Evolutionary conservation across 2,797 vertebrate genomes (phyloP), one percentile per base, ranked within the genome.

Genomic region (Mus caroli): DNA sequence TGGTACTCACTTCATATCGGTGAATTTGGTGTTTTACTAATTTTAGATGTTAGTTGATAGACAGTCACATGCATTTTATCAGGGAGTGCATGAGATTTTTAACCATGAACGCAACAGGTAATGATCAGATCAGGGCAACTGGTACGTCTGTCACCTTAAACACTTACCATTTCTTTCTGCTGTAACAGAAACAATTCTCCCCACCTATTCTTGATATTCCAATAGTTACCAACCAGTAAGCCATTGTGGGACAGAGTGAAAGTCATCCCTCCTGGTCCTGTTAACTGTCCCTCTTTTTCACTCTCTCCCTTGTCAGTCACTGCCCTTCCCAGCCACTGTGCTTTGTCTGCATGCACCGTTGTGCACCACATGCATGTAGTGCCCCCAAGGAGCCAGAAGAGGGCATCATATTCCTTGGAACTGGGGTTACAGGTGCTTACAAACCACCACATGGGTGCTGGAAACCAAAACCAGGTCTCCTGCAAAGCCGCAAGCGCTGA

Each of bases 11-110:
- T 56, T 83, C 75, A 73, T 37, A n/a, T 15, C 19, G 37, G n/a
- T 62, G 71, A 54, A 86, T 64, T 88, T 80, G 40, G 40, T 79
- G 24, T 86, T 71, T 87, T 84, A 58, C 91, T 50, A 77, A 60
- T n/a, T 86, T n/a, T 31, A 43, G 34, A 37, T 86, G 62, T 69
- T 69, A 52, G n/a, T 4, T n/a, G 62, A 24, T 69, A 78, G 40
- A 86, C 31, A n/a, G 20, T 24, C 58, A 31, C 3, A 2, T 20
- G 34, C 34, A 86, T 69, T 37, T 69, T 86, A 50, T 15, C 46
- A 19, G 20, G 24, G 46, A 26, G 28, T 86, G 13, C 24, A 26
- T 26, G 34, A n/a, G 62, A 37, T 69, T 64, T 64, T 26, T 12
- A 69, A 54, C 34, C 12, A 4, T 86, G 46, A 52, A 37, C 22